phyloP scores from a whole-genome alignment of 92 coral and sea anemone species.

The Chrysogorgia sp. region DNA sequence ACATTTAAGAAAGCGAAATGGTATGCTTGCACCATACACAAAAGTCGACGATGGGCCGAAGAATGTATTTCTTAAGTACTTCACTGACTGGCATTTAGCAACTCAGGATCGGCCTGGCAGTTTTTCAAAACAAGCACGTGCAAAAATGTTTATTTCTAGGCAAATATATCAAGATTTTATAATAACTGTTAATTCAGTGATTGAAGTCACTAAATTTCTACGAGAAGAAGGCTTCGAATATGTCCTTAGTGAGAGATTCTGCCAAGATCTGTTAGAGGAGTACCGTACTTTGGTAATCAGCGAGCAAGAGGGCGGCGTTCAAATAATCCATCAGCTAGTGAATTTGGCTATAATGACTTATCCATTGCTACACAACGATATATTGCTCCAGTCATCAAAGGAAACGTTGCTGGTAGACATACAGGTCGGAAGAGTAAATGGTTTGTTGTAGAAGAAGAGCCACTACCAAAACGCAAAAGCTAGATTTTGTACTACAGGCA shows the following conservation, averaged over 20 bases:
- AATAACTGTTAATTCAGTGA: conserved; percentile 54
- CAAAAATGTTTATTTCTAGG: conserved; percentile 57
- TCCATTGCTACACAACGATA: conserved; percentile 9
- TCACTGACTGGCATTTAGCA: conserved; percentile 48
- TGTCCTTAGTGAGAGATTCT: conserved; percentile 53
- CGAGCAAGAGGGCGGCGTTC: conserved; percentile 27
- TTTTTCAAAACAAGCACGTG: conserved; percentile 51
- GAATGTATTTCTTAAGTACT: conserved; percentile 45
- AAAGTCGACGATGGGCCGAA: conserved; percentile 40
- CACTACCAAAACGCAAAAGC: background rate
- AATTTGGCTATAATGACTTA: conserved; percentile 37
- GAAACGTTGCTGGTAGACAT: conserved; percentile 7
- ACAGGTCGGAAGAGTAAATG: conserved; percentile 1
- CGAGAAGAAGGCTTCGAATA: conserved; percentile 57
- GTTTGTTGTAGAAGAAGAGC: background rate
- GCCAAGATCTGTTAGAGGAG: conserved; percentile 48
- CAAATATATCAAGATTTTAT: conserved; percentile 58
- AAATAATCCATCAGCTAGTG: conserved; percentile 32
- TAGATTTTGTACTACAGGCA: too few species aligned
- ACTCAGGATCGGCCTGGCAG: conserved; percentile 58
- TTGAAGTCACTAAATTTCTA: conserved; percentile 63
- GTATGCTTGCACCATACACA: conserved; percentile 40
- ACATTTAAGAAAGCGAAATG: conserved; percentile 3
- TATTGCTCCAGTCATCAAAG: conserved; percentile 3
- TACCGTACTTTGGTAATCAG: conserved; percentile 21